Evolutionary conservation across 2,888 invertebrate species (phyloP), one percentile per base, ranked within the genome.

Genomic region (Coelopa pilipes): DNA sequence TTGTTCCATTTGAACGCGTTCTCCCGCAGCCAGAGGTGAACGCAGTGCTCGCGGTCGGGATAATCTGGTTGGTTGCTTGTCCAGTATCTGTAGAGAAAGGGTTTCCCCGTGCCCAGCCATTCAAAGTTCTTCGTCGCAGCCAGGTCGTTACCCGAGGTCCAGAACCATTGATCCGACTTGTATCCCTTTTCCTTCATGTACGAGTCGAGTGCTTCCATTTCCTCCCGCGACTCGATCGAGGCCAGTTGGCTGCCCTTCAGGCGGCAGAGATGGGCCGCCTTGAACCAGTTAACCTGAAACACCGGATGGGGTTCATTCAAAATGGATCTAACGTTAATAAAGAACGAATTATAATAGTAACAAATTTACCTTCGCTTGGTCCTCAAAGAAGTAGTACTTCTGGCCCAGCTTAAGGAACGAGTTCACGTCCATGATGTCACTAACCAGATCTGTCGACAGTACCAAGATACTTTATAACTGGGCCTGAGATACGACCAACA

Each of bases 111-210:
- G 0, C 81, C 77, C 13, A 81, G 75, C 82, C 82, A 83, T 49
- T 81, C 80, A 75, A 83, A 83, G 46, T 81, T 80, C 3, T 83
- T 80, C 34, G 84, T 81, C 0, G 78, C 76, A 66, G 79, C 79
- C 45, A 84, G 74, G 76, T 84, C 85, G 19, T 81, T 83, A 62
- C 80, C 85, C 0, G 84, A 83, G 66, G 81, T 70, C 84, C 84
- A 84, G 50, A 82, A 84, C 63, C 80, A 80, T 21, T 81, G 78
- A 68, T 79, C 81, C 9, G 74, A 74, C 70, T 79, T 78, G 19
- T 76, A 82, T 0, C 80, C 81, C 73, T 80, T 81, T 1, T 77
- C 75, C 49, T 78, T 78, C 70, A 83, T 75, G 55, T 82, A 79
- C 71, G 79, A 78, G 5, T 79, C 73, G 57, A 83, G 55, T 0